Evolutionary conservation across 2,888 invertebrate genomes (phyloP).

Genomic region (Apotomis betuletana): DNA sequence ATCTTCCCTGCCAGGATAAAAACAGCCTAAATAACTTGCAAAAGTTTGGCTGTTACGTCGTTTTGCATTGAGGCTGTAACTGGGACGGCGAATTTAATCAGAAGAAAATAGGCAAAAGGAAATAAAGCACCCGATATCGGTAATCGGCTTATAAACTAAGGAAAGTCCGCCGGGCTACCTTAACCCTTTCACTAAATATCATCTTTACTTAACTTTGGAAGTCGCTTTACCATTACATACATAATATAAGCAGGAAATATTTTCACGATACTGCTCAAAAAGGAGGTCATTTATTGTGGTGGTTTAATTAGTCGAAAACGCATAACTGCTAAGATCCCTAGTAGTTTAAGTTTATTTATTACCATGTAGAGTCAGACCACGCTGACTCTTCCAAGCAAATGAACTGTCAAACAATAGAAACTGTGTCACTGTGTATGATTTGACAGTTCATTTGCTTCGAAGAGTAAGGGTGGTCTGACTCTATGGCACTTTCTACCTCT

Average conservation of each 20-base stretch:
- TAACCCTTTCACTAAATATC: constrained; percentile 13
- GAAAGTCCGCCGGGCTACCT: constrained; percentile 10
- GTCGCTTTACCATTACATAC: not conserved
- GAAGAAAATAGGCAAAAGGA: constrained; percentile 35
- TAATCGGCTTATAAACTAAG: constrained; percentile 39
- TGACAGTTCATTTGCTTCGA: no score
- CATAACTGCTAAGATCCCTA: no score
- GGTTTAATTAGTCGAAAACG: no score
- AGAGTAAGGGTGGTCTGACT: no score
- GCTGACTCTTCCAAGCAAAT: no score
- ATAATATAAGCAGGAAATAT: not conserved
- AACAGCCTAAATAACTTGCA: not conserved
- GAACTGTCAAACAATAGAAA: no score
- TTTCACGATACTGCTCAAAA: no score
- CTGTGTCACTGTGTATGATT: no score
- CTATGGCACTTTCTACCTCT: no score
- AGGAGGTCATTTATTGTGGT: no score
- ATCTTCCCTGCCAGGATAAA: not conserved
- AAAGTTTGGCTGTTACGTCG: not conserved
- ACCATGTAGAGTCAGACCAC: no score
- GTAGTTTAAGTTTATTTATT: no score
- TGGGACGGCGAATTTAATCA: constrained; percentile 29
- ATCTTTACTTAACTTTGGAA: constrained; percentile 1
- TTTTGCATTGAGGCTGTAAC: not conserved
- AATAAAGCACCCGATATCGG: constrained; percentile 30